Base-by-base conservation (phyloP, 2,888 invertebrate genomes). In the Harmothoe impar region DNA sequence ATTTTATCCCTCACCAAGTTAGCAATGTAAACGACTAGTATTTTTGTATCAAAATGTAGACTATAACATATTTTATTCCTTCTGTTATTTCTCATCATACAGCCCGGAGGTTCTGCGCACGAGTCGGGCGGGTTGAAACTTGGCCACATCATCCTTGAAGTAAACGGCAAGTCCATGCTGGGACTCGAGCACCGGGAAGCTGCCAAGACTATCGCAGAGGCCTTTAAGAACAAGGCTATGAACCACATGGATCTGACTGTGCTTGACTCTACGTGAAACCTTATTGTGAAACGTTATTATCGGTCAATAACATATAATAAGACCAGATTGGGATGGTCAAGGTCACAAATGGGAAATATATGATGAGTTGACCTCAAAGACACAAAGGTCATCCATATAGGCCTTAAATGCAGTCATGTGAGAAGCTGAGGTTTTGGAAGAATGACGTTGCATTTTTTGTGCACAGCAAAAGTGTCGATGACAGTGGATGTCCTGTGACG, bases 31-130 rank as follows among this genome's bases (percentile, higher is more conserved):
- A n/a, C n/a, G n/a, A n/a, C n/a, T n/a, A n/a, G n/a, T n/a, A n/a
- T n/a, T n/a, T n/a, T n/a, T n/a, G n/a, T n/a, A n/a, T n/a, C n/a
- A n/a, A n/a, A n/a, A n/a, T n/a, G n/a, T n/a, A n/a, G n/a, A n/a
- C n/a, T n/a, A n/a, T n/a, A n/a, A n/a, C n/a, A 43, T 43, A 43
- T 43, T 3, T 7, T 43, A 43, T 43, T 43, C 5, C 3, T 43
- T 10, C 3, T 43, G 43, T 10, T 43, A 43, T 43, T 43, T 43
- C 43, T 43, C 43, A 3, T 43, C 43, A 43, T 95, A 96, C 25
- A 99, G 98, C 98, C 98, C 96, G 98, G 98, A 96, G 99, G 99
- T 90, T 98, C 99, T 91, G 99, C 99, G 78, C 98, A 97, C 96
- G 98, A 98, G 95, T 98, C 98, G 85, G 98, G 98, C 77, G 98